Evolutionary conservation across 2,797 vertebrate species (phyloP), one percentile per base, ranked within the genome.

Genomic region (Acestrorhynchus altus): DNA sequence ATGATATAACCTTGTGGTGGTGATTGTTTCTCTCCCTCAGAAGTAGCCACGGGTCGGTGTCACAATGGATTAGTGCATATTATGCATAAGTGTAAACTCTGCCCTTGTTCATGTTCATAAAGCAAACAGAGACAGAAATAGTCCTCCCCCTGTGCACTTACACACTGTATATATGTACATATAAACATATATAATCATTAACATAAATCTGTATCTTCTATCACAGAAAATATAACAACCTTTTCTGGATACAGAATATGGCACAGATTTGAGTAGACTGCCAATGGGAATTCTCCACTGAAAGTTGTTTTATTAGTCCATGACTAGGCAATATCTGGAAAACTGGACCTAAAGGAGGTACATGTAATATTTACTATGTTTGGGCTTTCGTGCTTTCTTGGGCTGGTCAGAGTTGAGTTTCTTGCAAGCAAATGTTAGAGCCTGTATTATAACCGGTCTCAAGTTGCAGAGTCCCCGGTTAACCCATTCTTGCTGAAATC

Each of bases 1-100:
- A 11, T 22, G 39, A 47, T 54, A 66, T 3, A 47, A 42, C 12
- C 65, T 67, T 28, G 18, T 59, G 63, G 39, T 67, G 54, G 39
- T 16, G 2, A 47, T 76, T 47, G 52, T 76, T 59, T 68, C 63
- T 42, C 63, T 24, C n/a, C 20, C 11, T 24, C 39, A 24, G 20
- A 22, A 16, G 39, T n/a, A 44, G 63, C 63, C 63, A 65, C 63
- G n/a, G 63, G 39, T 44, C 39, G 39, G 40, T 65, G 63, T 65
- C 63, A 65, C n/a, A 44, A 40, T 59, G 40, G 7, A 59, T 76
- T 65, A 76, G 40, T 35, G 31, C 12, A 22, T 67, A 47, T 57
- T 76, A 69, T 68, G 54, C 64, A 68, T 49, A 60, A 60, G 42
- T 76, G 52, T 39, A 49, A 66, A 75, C 51, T 66, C 12, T 59